Evolutionary conservation across 2,888 invertebrate species (phyloP).

Genomic region (Dolichopus griseipennis): DNA sequence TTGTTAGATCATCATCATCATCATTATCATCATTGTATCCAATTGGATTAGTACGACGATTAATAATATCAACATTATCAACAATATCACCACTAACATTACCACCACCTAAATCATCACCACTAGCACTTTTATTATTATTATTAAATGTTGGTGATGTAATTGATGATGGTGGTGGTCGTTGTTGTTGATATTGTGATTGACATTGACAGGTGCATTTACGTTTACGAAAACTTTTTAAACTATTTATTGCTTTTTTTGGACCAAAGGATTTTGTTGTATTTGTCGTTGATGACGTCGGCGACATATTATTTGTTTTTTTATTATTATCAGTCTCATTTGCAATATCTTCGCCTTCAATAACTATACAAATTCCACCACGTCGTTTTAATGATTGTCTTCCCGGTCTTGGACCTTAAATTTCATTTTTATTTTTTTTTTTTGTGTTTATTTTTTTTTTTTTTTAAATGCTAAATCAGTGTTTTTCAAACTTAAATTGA

Average conservation of each 20-base stretch:
- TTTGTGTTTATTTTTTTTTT: not conserved
- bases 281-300: constrained; percentile 16
- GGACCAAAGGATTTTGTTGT: not conserved
- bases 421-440: constrained; percentile 11
- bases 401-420: constrained; percentile 22
- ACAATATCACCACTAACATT: not conserved
- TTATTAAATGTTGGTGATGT: not conserved
- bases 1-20: not conserved
- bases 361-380: constrained; percentile 44
- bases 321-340: constrained; percentile 32
- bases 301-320: constrained; percentile 17
- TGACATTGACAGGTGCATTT: constrained; percentile 19
- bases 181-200: constrained; percentile 20
- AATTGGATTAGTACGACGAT: too few relatives aligned
- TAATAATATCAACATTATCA: not conserved
- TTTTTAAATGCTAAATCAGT: not conserved
- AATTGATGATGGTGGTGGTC: constrained; percentile 10
- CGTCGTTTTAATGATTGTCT: constrained; percentile 42
- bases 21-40: not conserved
- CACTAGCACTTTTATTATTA: constrained; percentile 2
- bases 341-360: constrained; percentile 39
- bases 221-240: constrained; percentile 20
- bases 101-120: not conserved
- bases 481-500: not conserved
- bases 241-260: constrained; percentile 18